Conservation (phyloP, 2,888 invertebrate species). For the Hetaerina titia region DNA sequence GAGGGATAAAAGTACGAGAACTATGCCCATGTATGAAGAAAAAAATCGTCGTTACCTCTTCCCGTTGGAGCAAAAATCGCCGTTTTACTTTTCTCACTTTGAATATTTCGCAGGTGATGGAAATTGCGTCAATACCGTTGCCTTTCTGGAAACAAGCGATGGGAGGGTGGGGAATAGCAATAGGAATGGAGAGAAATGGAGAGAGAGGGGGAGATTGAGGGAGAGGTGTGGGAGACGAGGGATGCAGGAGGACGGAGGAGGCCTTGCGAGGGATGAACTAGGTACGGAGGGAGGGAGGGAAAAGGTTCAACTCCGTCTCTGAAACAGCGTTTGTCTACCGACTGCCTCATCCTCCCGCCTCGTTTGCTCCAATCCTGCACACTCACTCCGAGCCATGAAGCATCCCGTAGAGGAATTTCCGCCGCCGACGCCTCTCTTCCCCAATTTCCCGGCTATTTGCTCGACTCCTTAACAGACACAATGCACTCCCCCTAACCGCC, state of each 20-base stretch:
- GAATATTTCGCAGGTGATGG: slow-evolving; percentile 46
- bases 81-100: neutral
- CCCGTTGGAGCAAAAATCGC: neutral
- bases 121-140: slow-evolving; percentile 50
- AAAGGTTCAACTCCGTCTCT: neutral
- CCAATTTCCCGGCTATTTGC: slow-evolving; percentile 60
- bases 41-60: neutral
- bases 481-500: slow-evolving; percentile 11
- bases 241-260: no score
- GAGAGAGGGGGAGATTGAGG: neutral
- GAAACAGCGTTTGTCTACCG: slow-evolving; percentile 4
- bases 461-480: slow-evolving; percentile 60
- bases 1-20: neutral
- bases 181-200: neutral
- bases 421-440: slow-evolving; percentile 36
- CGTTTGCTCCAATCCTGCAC: slow-evolving; percentile 55
- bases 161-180: neutral
- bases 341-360: neutral
- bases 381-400: slow-evolving; percentile 41
- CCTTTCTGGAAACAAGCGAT: neutral
- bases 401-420: slow-evolving; percentile 64
- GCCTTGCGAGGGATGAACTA: no score
- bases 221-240: neutral
- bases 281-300: neutral
- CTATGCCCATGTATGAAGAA: neutral